Evolutionary conservation across 2,888 invertebrate genomes (phyloP), one percentile per base, ranked within the genome.

Genomic region (Ochropleura leucogaster): DNA sequence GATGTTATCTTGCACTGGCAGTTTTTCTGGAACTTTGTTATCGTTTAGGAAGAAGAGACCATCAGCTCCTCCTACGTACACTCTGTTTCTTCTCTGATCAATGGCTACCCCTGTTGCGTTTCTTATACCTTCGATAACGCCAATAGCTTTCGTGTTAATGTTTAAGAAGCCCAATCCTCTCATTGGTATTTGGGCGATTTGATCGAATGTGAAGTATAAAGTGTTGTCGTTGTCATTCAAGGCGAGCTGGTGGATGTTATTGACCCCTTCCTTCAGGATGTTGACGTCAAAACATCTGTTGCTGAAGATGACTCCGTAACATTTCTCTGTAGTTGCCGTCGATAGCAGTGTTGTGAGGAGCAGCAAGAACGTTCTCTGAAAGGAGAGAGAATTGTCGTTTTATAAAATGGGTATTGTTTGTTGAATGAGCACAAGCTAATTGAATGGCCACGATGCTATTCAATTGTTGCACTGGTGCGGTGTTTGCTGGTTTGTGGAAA

Each of bases 41-140:
- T 90, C 89, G 62, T 95, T 93, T 18, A 95, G 81, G 60, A 91
- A 92, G 77, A 89, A 96, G 0, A 96, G 81, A 0, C 96, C 96
- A 53, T 96, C 93, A 0, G 92, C 85, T 0, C 94, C 94, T 0
- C 96, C 96, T 0, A 95, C 91, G 72, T 94, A 96, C 0, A 96
- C 86, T 82, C 90, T 92, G 53, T 94, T 94, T 7, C 90, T 86
- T 4, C 77, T 87, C 10, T 93, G 92, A 69, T 96, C 96, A 1
- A 96, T 87, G 0, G 95, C 90, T 1, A 96, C 81, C 0, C 93
- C 92, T 8, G 94, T 92, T 0, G 95, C 95, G n/a, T 96, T 96
- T 84, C 92, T 87, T 1, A 96, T 88, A 0, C 94, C 94, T 0
- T 93, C 90, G 0, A 96, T 91, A 0, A 93, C 72, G 0, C 93